Base-by-base conservation (phyloP, 2,113 vertebrate genomes). In the Misgurnus anguillicaudatus region DNA sequence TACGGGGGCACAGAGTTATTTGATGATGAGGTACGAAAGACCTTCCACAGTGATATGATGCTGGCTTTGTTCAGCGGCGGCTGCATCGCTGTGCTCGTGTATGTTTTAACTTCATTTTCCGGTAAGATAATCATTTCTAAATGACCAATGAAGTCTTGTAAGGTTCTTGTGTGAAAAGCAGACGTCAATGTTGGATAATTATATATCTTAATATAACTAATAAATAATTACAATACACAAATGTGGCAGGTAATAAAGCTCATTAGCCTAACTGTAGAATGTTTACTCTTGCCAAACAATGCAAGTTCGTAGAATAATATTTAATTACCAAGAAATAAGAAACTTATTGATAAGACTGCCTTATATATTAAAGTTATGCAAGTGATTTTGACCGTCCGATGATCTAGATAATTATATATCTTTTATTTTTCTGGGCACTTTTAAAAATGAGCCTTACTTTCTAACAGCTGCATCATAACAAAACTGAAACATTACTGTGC, bases 1-100 rank as follows among this genome's bases (percentile, higher is more conserved):
- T 99, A 97, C 0, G 98, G 98, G 0, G 98, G 97, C 0, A 98
- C 96, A 0, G 98, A 99, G 89, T 91, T 99, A 83, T 99, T 99
- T 77, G 97, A 99, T 62, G 94, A 98, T 0, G 98, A 99, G 90
- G 98, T 99, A 77, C 94, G 98, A 78, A 94, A 91, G 82, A 99
- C 96, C 39, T 99, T 99, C 92, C 94, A 97, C 89, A 98, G 95
- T 0, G 98, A 99, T 83, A 98, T 99, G 96, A 87, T 97, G 89
- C 90, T 99, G 88, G 97, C 98, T 4, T 92, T 98, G 86, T 93
- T 97, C 88, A 99, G 98, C 48, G 97, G 96, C 64, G 94, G 91
- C 86, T 99, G 96, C 90, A 98, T 99, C 3, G 93, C 95, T 0
- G 86, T 94, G 63, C 89, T 99, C 8, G 98, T 99, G 87, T 99